Evolutionary conservation across 2,113 vertebrate species (phyloP), one percentile per base, ranked within the genome.

Genomic region (Peromyscus leucopus): DNA sequence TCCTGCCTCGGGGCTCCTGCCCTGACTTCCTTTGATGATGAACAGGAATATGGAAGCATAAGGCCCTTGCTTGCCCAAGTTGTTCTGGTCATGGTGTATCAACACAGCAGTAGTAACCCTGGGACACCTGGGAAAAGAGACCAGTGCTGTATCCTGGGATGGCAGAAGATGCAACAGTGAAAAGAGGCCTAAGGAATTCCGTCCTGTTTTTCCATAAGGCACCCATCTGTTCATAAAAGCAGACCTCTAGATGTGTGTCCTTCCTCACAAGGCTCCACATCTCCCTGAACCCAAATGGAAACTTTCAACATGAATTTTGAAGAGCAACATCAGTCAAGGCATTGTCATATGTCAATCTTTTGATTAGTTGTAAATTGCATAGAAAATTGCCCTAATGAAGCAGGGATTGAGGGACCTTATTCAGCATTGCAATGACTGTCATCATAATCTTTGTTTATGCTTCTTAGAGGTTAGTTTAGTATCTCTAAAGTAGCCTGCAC

Each of bases 341-440:
- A 57, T 28, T 31, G 11, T 33, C 22, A n/a, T 55, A 33, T 80
- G 55, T 55, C 93, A 69, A 71, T 59, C 15, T 63, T 39, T 84
- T 91, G 4, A 86, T 82, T 71, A 71, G 3, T 84, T 94, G n/a
- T 95, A 69, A 92, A 61, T 24, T 85, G 26, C 26, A 31, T 75
- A 33, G 33, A 90, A 63, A 26, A 5, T 90, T 88, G 55, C n/a
- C 76, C 48, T 80, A 61, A 61, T 90, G n/a, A 93, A 94, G 36
- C 36, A 12, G 33, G 12, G 1, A 61, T 24, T 13, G 26, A 31
- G 5, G 7, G 36, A 16, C n/a, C 63, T 71, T 76, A 65, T 78
- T 78, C 31, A 5, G 22, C 46, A 71, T 33, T 74, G 78, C 19
- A 72, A 0, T 89, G n/a, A 86, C 33, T 61, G 28, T 93, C 39